phyloP scores from a whole-genome alignment of 2,888 invertebrate species.

The Tachina fera region DNA sequence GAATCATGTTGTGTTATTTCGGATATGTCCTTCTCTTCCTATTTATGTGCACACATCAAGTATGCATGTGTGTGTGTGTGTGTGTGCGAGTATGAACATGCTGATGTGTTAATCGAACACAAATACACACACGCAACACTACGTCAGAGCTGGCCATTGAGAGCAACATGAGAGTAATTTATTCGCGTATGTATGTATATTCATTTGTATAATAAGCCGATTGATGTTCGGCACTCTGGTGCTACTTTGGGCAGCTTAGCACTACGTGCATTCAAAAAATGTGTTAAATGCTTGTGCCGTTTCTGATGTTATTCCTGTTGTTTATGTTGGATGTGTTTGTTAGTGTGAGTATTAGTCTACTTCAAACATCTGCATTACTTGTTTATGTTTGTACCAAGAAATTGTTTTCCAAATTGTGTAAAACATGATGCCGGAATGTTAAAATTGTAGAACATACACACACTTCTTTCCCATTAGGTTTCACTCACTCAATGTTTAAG shows the following conservation, averaged over 20 bases:
- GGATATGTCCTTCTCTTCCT: constrained; percentile 38
- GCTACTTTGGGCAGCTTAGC: too few species aligned
- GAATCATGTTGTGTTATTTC: constrained; percentile 33
- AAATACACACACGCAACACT: not conserved
- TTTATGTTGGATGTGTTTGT: constrained; percentile 43
- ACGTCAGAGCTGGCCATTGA: not conserved
- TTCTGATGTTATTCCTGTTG: constrained; percentile 49
- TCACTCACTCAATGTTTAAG: not conserved
- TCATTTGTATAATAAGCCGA: too few species aligned
- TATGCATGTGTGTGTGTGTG: not conserved
- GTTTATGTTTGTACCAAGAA: constrained; percentile 64
- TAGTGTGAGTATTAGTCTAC: constrained; percentile 21
- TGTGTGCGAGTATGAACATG: not conserved
- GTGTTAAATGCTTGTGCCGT: constrained; percentile 48
- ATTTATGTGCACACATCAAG: constrained; percentile 18
- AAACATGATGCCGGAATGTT: constrained; percentile 71
- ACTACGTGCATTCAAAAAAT: constrained; percentile 1
- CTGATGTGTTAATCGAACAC: constrained; percentile 2
- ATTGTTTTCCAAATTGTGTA: constrained; percentile 68
- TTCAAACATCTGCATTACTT: constrained; percentile 68
- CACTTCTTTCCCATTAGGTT: constrained; percentile 16
- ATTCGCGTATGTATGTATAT: too few species aligned
- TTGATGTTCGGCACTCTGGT: too few species aligned
- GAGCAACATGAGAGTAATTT: too few species aligned
- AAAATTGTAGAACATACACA: constrained; percentile 49